These are phyloP conservation scores for Monarcha castaneiventris DNA, from an alignment of 2,113 vertebrate genomes.

Conservation along the genomic window DNA sequence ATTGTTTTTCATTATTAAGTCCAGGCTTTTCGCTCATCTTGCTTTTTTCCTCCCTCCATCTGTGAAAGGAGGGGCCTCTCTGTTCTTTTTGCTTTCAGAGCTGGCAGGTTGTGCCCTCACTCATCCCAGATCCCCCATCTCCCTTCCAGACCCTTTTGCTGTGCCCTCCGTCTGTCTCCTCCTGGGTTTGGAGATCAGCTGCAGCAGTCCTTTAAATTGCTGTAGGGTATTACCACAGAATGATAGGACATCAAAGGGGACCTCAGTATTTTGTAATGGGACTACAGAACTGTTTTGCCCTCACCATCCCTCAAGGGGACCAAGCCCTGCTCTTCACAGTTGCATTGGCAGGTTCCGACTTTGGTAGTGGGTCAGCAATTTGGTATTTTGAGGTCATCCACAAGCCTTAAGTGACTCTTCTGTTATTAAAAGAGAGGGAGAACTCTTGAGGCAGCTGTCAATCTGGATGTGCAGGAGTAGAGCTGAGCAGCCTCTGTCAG, in stretches of 20 bases:
- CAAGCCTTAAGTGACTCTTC: neutral
- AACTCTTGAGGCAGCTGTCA: neutral
- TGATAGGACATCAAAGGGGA: accelerated
- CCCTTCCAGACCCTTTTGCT: neutral
- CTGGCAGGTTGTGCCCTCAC: neutral
- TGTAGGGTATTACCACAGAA: neutral
- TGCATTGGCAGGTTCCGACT: neutral
- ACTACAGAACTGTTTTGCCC: neutral
- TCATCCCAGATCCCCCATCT: neutral
- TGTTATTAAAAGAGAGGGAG: neutral
- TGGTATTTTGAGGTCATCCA: neutral
- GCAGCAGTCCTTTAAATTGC: neutral
- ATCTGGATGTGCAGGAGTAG: neutral
- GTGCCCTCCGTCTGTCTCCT: neutral
- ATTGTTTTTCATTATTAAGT: slow-evolving; percentile 53
- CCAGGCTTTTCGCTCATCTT: neutral
- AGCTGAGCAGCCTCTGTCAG: neutral
- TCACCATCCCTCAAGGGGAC: neutral
- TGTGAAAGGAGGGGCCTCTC: neutral
- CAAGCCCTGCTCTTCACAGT: neutral
- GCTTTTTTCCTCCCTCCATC: neutral
- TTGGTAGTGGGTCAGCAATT: neutral
- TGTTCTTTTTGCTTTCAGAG: neutral
- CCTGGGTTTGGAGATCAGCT: neutral
- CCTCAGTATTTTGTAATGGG: neutral